These are phyloP conservation scores for Paramormyrops kingsleyae DNA, from an alignment of 2,113 vertebrate genomes.

Conservation along the genomic window DNA sequence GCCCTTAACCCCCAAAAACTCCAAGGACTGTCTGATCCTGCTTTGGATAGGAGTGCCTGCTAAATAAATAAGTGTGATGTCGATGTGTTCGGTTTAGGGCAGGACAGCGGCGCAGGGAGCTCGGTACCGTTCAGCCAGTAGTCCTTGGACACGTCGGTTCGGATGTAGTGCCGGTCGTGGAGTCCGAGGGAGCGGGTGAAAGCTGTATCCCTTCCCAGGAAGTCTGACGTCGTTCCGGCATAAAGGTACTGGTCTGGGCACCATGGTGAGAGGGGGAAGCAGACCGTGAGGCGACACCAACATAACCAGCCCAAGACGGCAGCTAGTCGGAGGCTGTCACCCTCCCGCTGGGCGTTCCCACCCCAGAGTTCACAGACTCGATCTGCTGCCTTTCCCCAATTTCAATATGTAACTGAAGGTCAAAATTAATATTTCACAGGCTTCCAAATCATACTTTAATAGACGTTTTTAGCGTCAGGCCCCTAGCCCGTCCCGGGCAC, in stretches of 20 bases:
- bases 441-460: not conserved
- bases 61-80: not conserved
- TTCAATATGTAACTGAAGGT: not conserved
- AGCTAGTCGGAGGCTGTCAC: no score
- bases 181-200: conserved; percentile 90
- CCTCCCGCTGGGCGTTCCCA: no score
- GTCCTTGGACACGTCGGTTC: conserved; percentile 89
- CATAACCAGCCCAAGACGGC: not conserved
- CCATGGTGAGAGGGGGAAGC: not conserved
- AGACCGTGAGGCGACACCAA: not conserved
- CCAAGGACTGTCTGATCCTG: not conserved
- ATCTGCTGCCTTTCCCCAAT: not conserved
- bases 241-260: conserved; percentile 84
- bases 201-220: conserved; percentile 89
- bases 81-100: not conserved
- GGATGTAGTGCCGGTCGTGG: conserved; percentile 82
- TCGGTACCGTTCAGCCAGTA: conserved; percentile 87
- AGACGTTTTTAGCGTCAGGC: not conserved
- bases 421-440: not conserved
- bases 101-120: not conserved
- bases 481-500: no score
- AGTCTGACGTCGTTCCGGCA: conserved; percentile 89
- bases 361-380: not conserved
- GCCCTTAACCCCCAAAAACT: not conserved
- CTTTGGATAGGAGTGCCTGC: not conserved